Evolutionary conservation across 2,113 vertebrate species (phyloP), one percentile per base, ranked within the genome.

Genomic region (Triplophysa dalaica): DNA sequence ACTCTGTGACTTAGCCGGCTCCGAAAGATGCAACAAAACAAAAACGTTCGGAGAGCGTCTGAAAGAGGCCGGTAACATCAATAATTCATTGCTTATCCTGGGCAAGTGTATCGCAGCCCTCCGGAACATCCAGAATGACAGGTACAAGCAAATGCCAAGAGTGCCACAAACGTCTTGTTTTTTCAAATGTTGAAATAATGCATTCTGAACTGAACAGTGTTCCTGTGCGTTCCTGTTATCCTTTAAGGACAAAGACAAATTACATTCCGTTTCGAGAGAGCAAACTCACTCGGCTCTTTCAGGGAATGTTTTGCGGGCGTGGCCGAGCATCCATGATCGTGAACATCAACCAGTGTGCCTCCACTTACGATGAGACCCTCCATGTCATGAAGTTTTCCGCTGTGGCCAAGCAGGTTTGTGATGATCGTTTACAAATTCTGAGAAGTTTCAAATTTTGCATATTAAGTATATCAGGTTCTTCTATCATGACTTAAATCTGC

Each of bases 331-430:
- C 93, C 1, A 97, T 97, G 95, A 95, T 98, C 54, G 94, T 96
- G 67, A 96, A 97, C 81, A 90, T 95, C 1, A 96, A 94, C 86
- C 95, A 95, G 75, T 95, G 94, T 80, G 91, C 94, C 5, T 95
- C 94, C 61, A 95, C 90, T 0, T 95, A 96, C 8, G 94, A 95
- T 9, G 95, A 96, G 86, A 98, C 94, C 0, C 91, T 96, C 1
- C 94, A 97, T 1, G 93, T 96, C 0, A 94, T 97, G 95, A 97
- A 95, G 58, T 98, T 98, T 88, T 95, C 95, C 64, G 95, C 95
- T 33, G 64, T 96, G 19, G 95, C 95, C 75, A 95, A 94, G 84
- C 93, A 95, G 94, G 95, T 95, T 56, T 63, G 80, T 78, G 11
- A 0, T 29, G 12, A 11, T 45, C 7, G 33, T 38, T 38, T 1